Conservation (phyloP, 2,888 invertebrate species). For the Cheilosia grossa region DNA sequence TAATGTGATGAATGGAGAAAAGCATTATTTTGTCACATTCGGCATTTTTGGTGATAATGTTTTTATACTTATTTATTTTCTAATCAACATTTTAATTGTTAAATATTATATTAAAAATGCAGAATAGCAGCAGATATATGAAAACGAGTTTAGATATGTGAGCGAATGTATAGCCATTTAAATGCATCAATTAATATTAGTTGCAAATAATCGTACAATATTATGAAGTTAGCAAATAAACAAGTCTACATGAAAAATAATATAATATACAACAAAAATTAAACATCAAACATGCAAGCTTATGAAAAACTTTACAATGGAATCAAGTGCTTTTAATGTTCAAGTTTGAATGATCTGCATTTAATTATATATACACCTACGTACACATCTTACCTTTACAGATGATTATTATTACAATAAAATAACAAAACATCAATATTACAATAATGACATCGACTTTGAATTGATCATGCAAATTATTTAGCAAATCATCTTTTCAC, state of each 20-base stretch:
- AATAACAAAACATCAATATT: conserved; percentile 56
- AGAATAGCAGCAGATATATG: too few species aligned
- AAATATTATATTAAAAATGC: too few species aligned
- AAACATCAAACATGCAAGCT: conserved; percentile 16
- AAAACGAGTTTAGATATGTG: too few species aligned
- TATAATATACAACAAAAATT: neutral
- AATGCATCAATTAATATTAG: neutral
- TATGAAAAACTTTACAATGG: conserved; percentile 15
- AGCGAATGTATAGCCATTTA: too few species aligned
- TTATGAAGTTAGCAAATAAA: neutral
- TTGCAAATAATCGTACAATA: neutral
- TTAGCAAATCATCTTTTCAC: conserved; percentile 74
- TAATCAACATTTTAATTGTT: too few species aligned
- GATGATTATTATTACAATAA: conserved; percentile 62
- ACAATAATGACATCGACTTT: conserved; percentile 62
- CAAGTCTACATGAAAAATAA: neutral
- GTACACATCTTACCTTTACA: conserved; percentile 68
- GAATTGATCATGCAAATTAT: conserved; percentile 71
- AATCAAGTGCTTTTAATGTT: conserved; percentile 25
- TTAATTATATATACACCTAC: conserved; percentile 33
- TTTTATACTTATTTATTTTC: too few species aligned
- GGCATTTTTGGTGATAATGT: too few species aligned
- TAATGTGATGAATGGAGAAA: too few species aligned
- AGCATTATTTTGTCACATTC: too few species aligned
- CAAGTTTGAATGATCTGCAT: conserved; percentile 11